Conservation (phyloP, 2,113 vertebrate genomes). For the Alouatta palliata region DNA sequence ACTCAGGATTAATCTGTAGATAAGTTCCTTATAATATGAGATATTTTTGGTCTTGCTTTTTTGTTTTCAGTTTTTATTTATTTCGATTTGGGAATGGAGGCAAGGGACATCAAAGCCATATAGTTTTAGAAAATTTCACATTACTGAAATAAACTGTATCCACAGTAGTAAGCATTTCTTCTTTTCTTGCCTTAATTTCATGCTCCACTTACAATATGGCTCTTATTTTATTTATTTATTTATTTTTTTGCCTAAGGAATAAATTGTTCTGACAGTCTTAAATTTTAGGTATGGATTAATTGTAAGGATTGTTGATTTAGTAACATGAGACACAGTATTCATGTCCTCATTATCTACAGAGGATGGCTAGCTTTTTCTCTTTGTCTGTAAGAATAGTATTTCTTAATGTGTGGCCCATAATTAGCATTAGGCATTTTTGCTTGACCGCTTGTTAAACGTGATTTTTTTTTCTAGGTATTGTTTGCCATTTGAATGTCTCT, state of each 20-base stretch:
- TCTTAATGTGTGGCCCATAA: background rate
- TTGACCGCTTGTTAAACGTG: background rate
- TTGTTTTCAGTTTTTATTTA: slow-evolving; percentile 13
- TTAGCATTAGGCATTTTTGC: slow-evolving; percentile 20
- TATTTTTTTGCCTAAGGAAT: background rate
- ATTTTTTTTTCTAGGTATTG: background rate
- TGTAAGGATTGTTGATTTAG: slow-evolving; percentile 37
- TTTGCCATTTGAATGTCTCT: slow-evolving; percentile 17
- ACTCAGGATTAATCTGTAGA: slow-evolving; percentile 26
- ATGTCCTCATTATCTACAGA: background rate
- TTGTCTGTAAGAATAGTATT: background rate
- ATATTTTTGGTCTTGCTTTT: slow-evolving; percentile 13
- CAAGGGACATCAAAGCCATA: background rate
- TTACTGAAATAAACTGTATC: background rate
- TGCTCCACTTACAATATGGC: background rate
- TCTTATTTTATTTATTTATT: background rate
- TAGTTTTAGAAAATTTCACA: slow-evolving; percentile 5
- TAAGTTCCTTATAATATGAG: slow-evolving; percentile 12
- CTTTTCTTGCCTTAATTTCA: background rate
- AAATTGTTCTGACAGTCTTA: slow-evolving; percentile 28
- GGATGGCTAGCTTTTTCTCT: background rate
- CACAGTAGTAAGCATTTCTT: background rate
- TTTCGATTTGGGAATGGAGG: background rate
- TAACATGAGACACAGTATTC: background rate
- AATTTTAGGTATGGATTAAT: slow-evolving; percentile 40